Evolutionary conservation across 2,113 vertebrate genomes (phyloP), one percentile per base, ranked within the genome.

Genomic region (Seriola aureovittata): DNA sequence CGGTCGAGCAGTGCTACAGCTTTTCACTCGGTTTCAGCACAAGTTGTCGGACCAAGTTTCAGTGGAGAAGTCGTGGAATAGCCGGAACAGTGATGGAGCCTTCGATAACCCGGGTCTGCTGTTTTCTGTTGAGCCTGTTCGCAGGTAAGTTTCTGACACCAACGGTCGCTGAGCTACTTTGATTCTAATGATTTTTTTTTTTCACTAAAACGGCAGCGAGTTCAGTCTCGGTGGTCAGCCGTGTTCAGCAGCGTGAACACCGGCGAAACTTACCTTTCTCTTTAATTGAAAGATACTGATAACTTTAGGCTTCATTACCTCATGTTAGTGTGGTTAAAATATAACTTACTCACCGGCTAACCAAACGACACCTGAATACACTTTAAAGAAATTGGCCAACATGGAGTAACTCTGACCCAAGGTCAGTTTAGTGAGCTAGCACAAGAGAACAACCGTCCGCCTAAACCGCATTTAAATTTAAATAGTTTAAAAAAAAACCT

Each of bases 41-140:
- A 93, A 94, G 50, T 94, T 93, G 42, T 73, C 34, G 8, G 6
- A 44, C 14, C 74, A 89, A 92, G 82, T 93, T 92, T 93, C 32
- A 2, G 6, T 1, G 19, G 11, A 32, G 40, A 58, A 67, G 80
- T 75, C 17, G 46, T 65, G 81, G 83, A 87, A 55, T 93, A 84
- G 3, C 79, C 19, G 19, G 8, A 44, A 0, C 36, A 71, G 85
- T 23, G 62, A 95, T 95, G 95, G 92, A 86, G 87, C 68, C 67
- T 8, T 80, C 38, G 32, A 34, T 34, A 2, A 17, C 4, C 17
- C 65, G 81, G 10, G 2, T 89, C 4, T 84, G 81, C 65, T 84
- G 78, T n/a, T 3, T 89, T 0, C 65, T 92, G 32, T 5, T 93
- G 21, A 66, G 69, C 72, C 52, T 93, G 4, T 36, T 78, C 0